Evolutionary conservation across 1,140 invertebrate genomes (phyloP).

Genomic region (Camponotus floridanus): DNA sequence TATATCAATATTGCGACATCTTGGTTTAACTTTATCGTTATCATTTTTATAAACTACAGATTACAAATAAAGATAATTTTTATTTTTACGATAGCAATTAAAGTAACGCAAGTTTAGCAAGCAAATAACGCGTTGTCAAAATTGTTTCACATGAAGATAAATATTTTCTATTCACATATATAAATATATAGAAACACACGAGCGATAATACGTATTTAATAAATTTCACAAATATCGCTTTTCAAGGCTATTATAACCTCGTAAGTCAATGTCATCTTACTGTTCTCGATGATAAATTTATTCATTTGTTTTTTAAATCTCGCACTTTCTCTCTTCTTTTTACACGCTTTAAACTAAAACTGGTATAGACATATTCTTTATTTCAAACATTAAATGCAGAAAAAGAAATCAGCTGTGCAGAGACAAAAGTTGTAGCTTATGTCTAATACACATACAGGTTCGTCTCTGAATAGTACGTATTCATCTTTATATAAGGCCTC

Average conservation of each 20-base stretch:
- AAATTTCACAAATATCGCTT: background rate
- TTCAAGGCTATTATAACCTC: background rate
- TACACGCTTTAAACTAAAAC: too few species aligned
- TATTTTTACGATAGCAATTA: background rate
- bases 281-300: background rate
- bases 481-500: too few species aligned
- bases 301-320: background rate
- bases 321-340: too few species aligned
- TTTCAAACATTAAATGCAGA: too few species aligned
- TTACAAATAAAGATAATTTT: too few species aligned
- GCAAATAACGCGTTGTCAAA: background rate
- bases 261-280: background rate
- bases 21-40: background rate
- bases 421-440: too few species aligned
- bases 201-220: background rate
- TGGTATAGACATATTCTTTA: too few species aligned
- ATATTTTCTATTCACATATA: background rate
- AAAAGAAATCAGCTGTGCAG: too few species aligned
- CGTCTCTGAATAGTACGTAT: too few species aligned
- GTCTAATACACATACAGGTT: too few species aligned
- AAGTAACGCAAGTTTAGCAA: background rate
- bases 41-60: too few species aligned
- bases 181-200: background rate
- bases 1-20: background rate
- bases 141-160: background rate